Percentiles rank a stretch among this genome's conserved stretches.
phyloP scores from a whole-genome alignment of 1,140 invertebrate genomes.

The Drosophila arawakana region DNA sequence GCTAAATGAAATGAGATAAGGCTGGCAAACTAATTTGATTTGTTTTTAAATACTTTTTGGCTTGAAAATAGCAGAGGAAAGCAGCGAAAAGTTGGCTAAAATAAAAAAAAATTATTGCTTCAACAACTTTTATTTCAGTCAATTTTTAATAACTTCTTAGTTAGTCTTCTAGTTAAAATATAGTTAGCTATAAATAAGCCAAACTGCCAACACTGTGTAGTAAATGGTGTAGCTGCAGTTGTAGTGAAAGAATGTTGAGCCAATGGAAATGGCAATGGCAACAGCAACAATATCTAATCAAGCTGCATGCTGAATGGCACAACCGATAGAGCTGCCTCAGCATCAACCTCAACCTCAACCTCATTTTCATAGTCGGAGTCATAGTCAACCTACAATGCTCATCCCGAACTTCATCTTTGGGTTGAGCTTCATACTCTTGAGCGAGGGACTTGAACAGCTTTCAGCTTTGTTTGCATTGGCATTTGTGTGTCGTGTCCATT shows the following conservation, averaged over 20 bases:
- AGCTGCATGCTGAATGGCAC: constrained; percentile 50
- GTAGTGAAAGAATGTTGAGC: constrained; percentile 13
- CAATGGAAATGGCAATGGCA: not conserved
- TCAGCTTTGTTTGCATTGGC: constrained; percentile 71
- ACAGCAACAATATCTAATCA: constrained; percentile 77
- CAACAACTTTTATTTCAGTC: too few relatives aligned
- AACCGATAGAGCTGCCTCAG: not conserved
- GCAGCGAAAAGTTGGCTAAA: too few relatives aligned
- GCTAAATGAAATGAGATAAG: not conserved
- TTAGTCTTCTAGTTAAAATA: too few relatives aligned
- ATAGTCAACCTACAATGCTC: not conserved
- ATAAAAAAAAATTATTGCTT: too few relatives aligned
- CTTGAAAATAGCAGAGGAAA: too few relatives aligned
- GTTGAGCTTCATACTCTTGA: not conserved
- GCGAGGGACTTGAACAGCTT: not conserved
- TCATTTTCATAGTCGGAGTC: not conserved
- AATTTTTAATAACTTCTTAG: too few relatives aligned
- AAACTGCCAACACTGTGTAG: too few relatives aligned
- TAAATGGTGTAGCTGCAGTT: constrained; percentile 15
- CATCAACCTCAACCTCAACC: constrained; percentile 26
- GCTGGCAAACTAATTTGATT: too few relatives aligned
- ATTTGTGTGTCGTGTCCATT: constrained; percentile 49
- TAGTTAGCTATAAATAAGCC: too few relatives aligned
- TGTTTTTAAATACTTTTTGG: too few relatives aligned
- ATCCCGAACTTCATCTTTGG: not conserved